phyloP scores from a whole-genome alignment of 2,888 invertebrate genomes.

The Spialia ferax region DNA sequence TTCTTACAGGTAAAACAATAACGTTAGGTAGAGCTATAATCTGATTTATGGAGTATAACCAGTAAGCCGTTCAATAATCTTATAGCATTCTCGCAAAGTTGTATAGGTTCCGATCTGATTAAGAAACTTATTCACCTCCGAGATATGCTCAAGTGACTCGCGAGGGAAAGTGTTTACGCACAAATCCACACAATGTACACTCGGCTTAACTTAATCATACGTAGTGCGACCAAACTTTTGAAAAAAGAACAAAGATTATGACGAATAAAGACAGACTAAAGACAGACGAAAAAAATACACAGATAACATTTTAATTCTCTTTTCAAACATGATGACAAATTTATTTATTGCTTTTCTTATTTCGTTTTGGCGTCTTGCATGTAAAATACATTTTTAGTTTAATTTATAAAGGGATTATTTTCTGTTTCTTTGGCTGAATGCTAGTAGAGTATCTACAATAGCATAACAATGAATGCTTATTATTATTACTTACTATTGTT shows the following conservation, averaged over 20 bases:
- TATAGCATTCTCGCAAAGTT: constrained; percentile 43
- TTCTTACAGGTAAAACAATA: background rate
- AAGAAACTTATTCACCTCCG: constrained; percentile 50
- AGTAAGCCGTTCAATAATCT: constrained; percentile 30
- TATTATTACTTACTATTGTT: too few relatives aligned
- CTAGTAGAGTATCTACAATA: too few relatives aligned
- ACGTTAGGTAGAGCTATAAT: background rate
- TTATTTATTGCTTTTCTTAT: too few relatives aligned
- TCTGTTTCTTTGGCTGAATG: too few relatives aligned
- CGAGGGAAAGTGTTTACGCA: constrained; percentile 20
- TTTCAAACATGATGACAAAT: background rate
- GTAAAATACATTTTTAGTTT: too few relatives aligned
- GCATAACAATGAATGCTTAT: too few relatives aligned
- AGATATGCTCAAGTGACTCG: constrained; percentile 24
- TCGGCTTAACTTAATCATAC: constrained; percentile 34
- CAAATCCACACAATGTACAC: constrained; percentile 25
- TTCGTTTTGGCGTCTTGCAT: too few relatives aligned
- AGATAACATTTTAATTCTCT: background rate
- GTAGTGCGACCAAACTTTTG: background rate
- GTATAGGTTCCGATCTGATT: constrained; percentile 55
- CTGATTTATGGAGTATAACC: constrained; percentile 18
- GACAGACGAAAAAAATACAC: background rate
- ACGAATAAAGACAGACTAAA: background rate
- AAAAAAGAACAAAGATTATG: background rate
- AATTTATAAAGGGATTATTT: too few relatives aligned